These are phyloP conservation scores for Eristalinus sepulchralis DNA, from an alignment of 2,888 invertebrate species.

Conservation along the genomic window DNA sequence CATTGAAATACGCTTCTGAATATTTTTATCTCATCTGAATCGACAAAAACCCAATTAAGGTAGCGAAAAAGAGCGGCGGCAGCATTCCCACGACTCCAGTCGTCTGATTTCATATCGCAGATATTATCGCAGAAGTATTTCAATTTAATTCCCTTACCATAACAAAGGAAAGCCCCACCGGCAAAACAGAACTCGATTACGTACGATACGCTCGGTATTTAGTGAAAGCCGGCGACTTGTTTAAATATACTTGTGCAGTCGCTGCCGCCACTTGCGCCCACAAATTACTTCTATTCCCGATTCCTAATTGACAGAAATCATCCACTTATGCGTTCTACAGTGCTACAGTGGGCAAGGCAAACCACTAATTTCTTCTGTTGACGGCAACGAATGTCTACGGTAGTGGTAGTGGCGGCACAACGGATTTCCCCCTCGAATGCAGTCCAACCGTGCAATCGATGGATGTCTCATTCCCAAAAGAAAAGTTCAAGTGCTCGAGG, in stretches of 20 bases:
- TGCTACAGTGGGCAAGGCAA: conserved; percentile 32
- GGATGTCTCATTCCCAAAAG: conserved; percentile 55
- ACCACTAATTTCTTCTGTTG: conserved; percentile 55
- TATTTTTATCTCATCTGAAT: background rate
- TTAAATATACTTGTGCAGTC: background rate
- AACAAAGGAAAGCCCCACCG: background rate
- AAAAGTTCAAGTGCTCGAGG: conserved; percentile 66
- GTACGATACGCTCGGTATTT: background rate
- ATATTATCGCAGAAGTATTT: background rate
- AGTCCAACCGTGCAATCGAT: background rate
- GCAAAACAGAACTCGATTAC: background rate
- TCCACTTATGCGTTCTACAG: conserved; percentile 52
- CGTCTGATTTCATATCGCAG: background rate
- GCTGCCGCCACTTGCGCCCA: conserved; percentile 36
- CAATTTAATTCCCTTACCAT: background rate
- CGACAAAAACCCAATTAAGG: background rate
- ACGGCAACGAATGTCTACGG: conserved; percentile 22
- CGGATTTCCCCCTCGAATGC: background rate
- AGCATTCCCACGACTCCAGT: background rate
- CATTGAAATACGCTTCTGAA: background rate
- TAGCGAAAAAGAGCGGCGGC: background rate
- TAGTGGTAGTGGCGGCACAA: conserved; percentile 18
- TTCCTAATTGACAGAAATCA: conserved; percentile 56
- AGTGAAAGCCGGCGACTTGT: background rate
- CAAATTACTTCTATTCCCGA: conserved; percentile 44